A percentile compares a stretch with the other conserved stretches of the same genome.
Conservation (phyloP, 2,888 invertebrate species). For the Brachyopa scutellaris region DNA sequence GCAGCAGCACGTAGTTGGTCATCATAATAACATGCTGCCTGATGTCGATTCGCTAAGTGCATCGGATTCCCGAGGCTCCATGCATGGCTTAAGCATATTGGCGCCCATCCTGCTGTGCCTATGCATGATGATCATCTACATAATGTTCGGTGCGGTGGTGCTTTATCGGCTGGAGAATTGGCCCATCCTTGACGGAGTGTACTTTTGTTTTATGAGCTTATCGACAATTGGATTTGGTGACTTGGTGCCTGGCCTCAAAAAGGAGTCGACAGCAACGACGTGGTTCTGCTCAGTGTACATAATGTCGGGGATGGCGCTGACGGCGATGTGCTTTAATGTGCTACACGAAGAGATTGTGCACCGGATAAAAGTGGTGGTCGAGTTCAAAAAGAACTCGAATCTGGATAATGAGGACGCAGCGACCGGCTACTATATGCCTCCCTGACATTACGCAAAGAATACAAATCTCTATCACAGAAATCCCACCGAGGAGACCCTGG, state of each 20-base stretch:
- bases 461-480: constrained; percentile 83
- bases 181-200: constrained; percentile 94
- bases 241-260: constrained; percentile 87
- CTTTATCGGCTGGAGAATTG: constrained; percentile 95
- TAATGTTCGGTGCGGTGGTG: constrained; percentile 93
- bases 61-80: constrained; percentile 87
- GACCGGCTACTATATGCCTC: constrained; percentile 78
- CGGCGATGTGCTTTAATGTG: constrained; percentile 95
- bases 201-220: constrained; percentile 97
- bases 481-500: constrained; percentile 84
- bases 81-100: constrained; percentile 91
- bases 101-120: constrained; percentile 95
- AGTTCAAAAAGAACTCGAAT: constrained; percentile 78
- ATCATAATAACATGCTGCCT: constrained; percentile 78
- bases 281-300: constrained; percentile 96
- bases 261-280: constrained; percentile 85
- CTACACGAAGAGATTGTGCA: constrained; percentile 94
- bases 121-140: constrained; percentile 94
- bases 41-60: constrained; percentile 87
- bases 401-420: constrained; percentile 73
- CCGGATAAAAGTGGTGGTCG: constrained; percentile 86
- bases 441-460: constrained; percentile 81
- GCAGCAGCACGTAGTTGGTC: constrained; percentile 75
- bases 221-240: constrained; percentile 96
- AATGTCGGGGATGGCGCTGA: constrained; percentile 92